phyloP scores from a whole-genome alignment of 2,113 vertebrate genomes.

The Bujurquina vittata region DNA sequence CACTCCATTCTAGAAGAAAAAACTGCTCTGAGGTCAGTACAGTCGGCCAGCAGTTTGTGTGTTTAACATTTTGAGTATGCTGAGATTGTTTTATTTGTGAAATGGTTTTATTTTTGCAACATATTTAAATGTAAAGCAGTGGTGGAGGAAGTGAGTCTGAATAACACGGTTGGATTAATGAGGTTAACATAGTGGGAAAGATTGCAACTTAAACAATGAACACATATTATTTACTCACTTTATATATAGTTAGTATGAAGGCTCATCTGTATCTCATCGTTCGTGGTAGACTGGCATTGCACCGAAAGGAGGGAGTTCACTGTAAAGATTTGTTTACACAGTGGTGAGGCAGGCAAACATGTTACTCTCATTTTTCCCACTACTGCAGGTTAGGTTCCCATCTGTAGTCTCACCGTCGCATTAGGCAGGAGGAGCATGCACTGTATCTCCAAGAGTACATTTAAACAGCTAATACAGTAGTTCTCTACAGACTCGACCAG shows the following conservation, averaged over 20 bases:
- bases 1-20: not conserved
- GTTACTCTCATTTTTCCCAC: not conserved
- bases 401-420: constrained; percentile 1
- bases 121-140: not conserved
- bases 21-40: not conserved
- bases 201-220: not conserved
- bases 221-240: not conserved
- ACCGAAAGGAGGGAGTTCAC: not conserved
- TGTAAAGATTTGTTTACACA: not conserved
- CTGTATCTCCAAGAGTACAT: not conserved
- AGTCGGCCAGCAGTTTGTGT: not conserved
- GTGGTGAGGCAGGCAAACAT: not conserved
- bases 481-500: constrained; percentile 36
- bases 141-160: not conserved
- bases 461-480: constrained; percentile 23
- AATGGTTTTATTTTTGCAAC: constrained; percentile 11
- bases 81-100: constrained; percentile 12
- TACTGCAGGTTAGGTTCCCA: not conserved
- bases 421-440: constrained; percentile 45
- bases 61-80: not conserved
- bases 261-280: not conserved
- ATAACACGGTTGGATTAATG: not conserved
- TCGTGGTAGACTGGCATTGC: not conserved
- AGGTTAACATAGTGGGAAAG: too few relatives aligned
- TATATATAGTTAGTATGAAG: not conserved